Base-by-base conservation (phyloP, 2,888 invertebrate species). In the Iphiclides podalirius region DNA sequence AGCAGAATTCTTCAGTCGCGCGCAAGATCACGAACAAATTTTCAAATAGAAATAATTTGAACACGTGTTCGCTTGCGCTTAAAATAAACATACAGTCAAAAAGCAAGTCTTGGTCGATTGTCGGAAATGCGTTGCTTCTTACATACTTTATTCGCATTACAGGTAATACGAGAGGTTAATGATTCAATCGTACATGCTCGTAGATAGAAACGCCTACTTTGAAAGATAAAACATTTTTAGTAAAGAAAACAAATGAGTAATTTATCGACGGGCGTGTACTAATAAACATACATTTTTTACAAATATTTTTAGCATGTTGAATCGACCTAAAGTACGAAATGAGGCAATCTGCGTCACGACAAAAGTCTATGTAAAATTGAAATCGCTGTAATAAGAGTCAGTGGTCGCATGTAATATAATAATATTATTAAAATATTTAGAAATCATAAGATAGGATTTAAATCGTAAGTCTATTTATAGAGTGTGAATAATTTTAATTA, bases 391-490 rank as follows among this genome's bases (percentile, higher is more conserved):
- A 11, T 26, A 39, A 49, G 52, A 39, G 37, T 47, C 34, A 40
- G 42, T 43, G 49, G 55, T 55, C 48, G 53, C 51, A 47, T 60
- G 51, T 64, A 58, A 63, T 55, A 61, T 64, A 63, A 61, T n/a
- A n/a, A n/a, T n/a, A n/a, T n/a, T n/a, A n/a, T n/a, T n/a, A n/a
- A n/a, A n/a, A n/a, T n/a, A 52, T 52, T 48, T 55, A 57, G 52
- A 35, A 41, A 48, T 12, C 31, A 31, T 62, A 64, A 62, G 58
- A 50, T 64, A 63, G 55, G 58, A 57, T 52, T 52, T 57, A 58
- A 57, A 59, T n/a, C n/a, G n/a, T 67, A 66, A 63, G 58, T 53
- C 41, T 70, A 72, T 72, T 72, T 72, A 72, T 67, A 65, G 60
- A 59, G 61, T 66, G 63, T 67, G 64, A 66, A 64, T 71, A 66